phyloP scores from a whole-genome alignment of 2,113 vertebrate species.

The Mesembrinibis cayennensis region DNA sequence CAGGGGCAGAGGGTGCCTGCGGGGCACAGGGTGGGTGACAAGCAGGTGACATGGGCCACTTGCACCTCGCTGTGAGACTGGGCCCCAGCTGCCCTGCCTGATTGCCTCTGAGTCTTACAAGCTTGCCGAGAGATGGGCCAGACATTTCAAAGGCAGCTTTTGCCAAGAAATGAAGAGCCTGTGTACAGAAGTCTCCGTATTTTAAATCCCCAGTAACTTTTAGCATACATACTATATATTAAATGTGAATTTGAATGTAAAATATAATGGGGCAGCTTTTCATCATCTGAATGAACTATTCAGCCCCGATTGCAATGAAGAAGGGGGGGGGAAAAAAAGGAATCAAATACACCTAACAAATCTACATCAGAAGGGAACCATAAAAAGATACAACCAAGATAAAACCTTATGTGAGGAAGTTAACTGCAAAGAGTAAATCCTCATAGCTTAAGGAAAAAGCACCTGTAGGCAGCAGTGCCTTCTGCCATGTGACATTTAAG shows the following conservation, averaged over 20 bases:
- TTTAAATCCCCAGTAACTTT: neutral
- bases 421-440: neutral
- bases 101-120: fast-evolving
- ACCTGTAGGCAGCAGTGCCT: neutral
- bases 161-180: neutral
- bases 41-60: neutral
- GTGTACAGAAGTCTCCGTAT: neutral
- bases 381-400: slow-evolving; percentile 46
- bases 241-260: neutral
- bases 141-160: neutral
- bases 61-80: fast-evolving
- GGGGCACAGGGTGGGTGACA: neutral
- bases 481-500: neutral
- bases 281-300: neutral
- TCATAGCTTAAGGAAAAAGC: neutral
- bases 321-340: neutral
- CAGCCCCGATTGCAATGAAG: fast-evolving
- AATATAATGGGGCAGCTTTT: neutral
- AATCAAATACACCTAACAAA: neutral
- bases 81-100: neutral
- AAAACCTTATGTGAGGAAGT: slow-evolving; percentile 39
- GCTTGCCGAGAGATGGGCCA: neutral
- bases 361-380: neutral
- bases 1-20: neutral
- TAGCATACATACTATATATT: neutral